Conservation (phyloP, 1,140 invertebrate genomes). For the Zaprionus vittiger region DNA sequence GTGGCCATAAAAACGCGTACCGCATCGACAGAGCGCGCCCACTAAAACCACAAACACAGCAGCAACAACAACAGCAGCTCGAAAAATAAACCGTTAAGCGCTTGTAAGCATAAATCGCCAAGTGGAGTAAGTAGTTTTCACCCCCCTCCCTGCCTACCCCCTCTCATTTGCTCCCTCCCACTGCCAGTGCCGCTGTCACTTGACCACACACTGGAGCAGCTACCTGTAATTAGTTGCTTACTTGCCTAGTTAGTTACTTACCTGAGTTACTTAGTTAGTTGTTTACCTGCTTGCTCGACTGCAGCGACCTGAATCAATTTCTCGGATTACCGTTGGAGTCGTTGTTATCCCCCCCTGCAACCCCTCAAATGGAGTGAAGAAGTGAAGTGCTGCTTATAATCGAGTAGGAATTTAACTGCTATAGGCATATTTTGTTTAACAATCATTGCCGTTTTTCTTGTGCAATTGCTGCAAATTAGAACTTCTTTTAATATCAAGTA, state of each 20-base stretch:
- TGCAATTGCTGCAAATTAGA: too few relatives aligned
- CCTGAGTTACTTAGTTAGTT: slow-evolving; percentile 14
- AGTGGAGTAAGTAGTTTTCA: neutral
- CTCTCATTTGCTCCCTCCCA: neutral
- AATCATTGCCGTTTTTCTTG: too few relatives aligned
- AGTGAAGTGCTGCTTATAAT: too few relatives aligned
- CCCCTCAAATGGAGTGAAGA: neutral
- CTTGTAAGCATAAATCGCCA: slow-evolving; percentile 40
- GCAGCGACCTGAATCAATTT: slow-evolving; percentile 71
- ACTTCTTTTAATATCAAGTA: too few relatives aligned
- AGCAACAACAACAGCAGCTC: neutral
- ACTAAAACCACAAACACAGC: slow-evolving; percentile 6
- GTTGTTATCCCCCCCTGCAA: neutral
- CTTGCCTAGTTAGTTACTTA: slow-evolving; percentile 15
- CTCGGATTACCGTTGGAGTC: slow-evolving; percentile 55
- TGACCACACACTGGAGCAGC: slow-evolving; percentile 25
- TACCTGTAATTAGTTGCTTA: slow-evolving; percentile 57
- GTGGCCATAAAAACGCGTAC: slow-evolving; percentile 30
- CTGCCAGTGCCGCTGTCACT: slow-evolving; percentile 34
- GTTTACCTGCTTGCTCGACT: slow-evolving; percentile 34
- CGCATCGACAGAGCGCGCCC: slow-evolving; percentile 20
- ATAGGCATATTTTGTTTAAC: too few relatives aligned
- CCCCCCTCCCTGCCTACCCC: neutral
- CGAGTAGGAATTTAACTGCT: too few relatives aligned
- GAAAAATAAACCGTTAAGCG: slow-evolving; percentile 11